Conservation (phyloP, 2,888 invertebrate genomes). For the Pelosia muscerda region DNA sequence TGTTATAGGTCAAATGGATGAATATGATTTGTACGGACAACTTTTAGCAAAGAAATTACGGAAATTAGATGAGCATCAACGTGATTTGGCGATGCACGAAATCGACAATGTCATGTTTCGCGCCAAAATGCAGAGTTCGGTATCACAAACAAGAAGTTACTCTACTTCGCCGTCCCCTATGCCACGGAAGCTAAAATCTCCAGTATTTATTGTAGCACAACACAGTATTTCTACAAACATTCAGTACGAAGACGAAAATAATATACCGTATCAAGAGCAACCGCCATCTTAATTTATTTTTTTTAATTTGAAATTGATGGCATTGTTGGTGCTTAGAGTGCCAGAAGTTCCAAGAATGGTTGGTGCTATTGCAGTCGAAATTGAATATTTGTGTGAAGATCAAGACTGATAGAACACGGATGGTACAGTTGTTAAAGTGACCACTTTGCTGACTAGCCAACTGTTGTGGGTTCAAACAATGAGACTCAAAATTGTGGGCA, state of each 20-base stretch:
- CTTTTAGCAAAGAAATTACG: slow-evolving; percentile 78
- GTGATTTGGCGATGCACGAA: slow-evolving; percentile 80
- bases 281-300: slow-evolving; percentile 40
- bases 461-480: not conserved
- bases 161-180: slow-evolving; percentile 64
- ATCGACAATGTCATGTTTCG: slow-evolving; percentile 81
- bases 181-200: slow-evolving; percentile 67
- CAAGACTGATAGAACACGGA: not conserved
- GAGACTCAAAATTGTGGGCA: not conserved
- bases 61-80: slow-evolving; percentile 75
- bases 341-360: not conserved
- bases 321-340: not conserved
- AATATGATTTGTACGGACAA: slow-evolving; percentile 77
- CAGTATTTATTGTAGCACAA: slow-evolving; percentile 69
- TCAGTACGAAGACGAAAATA: slow-evolving; percentile 70
- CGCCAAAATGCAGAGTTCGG: slow-evolving; percentile 68
- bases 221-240: slow-evolving; percentile 51
- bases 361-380: not conserved
- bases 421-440: not conserved
- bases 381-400: not conserved
- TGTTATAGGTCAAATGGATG: slow-evolving; percentile 66
- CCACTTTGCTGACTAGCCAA: not conserved
- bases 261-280: slow-evolving; percentile 62
- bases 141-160: slow-evolving; percentile 56
- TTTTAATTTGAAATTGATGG: not conserved